phyloP scores from a whole-genome alignment of 2,113 vertebrate species.

The Phodopus roborovskii region DNA sequence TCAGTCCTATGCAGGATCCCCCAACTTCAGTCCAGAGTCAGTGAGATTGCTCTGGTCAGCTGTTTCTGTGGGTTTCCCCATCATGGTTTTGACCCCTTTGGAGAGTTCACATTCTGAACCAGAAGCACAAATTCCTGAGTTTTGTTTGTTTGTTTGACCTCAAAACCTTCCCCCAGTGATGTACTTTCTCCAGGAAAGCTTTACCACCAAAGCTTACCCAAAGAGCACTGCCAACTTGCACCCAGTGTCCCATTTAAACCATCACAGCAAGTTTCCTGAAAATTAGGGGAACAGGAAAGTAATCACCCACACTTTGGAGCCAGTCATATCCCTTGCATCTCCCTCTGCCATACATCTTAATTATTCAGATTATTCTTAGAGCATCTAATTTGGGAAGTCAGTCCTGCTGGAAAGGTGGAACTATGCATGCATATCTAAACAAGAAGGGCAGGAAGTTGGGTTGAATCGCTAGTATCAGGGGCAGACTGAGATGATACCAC shows the following conservation, averaged over 20 bases:
- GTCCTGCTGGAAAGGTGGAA: not conserved
- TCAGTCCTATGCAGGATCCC: no score
- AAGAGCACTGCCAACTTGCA: not conserved
- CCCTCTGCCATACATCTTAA: not conserved
- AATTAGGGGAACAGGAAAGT: not conserved
- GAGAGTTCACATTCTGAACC: not conserved
- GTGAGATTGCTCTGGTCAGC: no score
- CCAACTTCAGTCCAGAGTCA: no score
- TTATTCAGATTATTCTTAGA: not conserved
- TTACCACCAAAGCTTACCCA: not conserved
- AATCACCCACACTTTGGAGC: not conserved
- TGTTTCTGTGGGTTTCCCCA: no score
- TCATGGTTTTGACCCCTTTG: no score
- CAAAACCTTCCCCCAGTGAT: not conserved
- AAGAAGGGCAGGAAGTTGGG: not conserved
- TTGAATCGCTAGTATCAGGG: not conserved
- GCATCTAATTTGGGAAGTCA: not conserved
- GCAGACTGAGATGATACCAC: not conserved
- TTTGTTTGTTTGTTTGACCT: not conserved
- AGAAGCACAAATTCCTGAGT: not conserved
- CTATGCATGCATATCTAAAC: not conserved
- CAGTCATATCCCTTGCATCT: not conserved
- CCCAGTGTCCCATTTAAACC: no score
- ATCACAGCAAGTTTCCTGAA: not conserved
- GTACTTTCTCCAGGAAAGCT: not conserved